Conservation (phyloP, 2,113 vertebrate genomes). For the Seriola aureovittata region DNA sequence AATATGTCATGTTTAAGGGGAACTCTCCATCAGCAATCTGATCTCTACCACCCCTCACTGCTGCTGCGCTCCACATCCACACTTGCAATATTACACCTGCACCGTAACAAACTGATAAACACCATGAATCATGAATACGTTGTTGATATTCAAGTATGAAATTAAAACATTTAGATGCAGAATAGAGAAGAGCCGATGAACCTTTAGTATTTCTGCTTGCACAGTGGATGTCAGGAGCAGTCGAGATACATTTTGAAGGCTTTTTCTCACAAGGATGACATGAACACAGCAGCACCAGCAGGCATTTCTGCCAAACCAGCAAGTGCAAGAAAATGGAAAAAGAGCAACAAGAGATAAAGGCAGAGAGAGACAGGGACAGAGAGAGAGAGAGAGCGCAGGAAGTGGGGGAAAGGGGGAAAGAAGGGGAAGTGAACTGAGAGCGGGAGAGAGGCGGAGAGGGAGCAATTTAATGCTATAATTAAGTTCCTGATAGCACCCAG, state of each 20-base stretch:
- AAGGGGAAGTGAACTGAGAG: slow-evolving; percentile 51
- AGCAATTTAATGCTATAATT: slow-evolving; percentile 82
- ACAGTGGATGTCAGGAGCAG: slow-evolving; percentile 19
- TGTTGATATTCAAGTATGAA: slow-evolving; percentile 11
- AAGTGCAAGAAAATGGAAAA: slow-evolving; percentile 33
- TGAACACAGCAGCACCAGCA: slow-evolving; percentile 36
- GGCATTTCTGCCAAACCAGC: slow-evolving; percentile 50
- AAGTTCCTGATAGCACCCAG: slow-evolving; percentile 81
- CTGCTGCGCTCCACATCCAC: slow-evolving; percentile 32
- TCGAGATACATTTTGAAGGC: slow-evolving; percentile 12
- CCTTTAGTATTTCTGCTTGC: not conserved
- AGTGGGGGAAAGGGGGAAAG: slow-evolving; percentile 22
- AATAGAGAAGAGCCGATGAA: slow-evolving; percentile 9
- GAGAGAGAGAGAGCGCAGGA: not conserved
- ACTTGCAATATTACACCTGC: not conserved
- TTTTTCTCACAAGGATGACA: slow-evolving; percentile 17
- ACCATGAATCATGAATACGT: not conserved
- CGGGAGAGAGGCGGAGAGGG: slow-evolving; percentile 59
- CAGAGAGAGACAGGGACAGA: not conserved
- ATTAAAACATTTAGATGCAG: slow-evolving; percentile 21
- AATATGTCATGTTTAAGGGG: slow-evolving; percentile 52
- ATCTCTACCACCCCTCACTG: slow-evolving; percentile 15
- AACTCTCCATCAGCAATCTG: slow-evolving; percentile 46
- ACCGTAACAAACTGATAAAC: slow-evolving; percentile 36
- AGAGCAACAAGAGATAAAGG: slow-evolving; percentile 27